These are phyloP conservation scores for Mandrillus leucophaeus DNA, from an alignment of 2,113 vertebrate genomes.

Conservation along the genomic window DNA sequence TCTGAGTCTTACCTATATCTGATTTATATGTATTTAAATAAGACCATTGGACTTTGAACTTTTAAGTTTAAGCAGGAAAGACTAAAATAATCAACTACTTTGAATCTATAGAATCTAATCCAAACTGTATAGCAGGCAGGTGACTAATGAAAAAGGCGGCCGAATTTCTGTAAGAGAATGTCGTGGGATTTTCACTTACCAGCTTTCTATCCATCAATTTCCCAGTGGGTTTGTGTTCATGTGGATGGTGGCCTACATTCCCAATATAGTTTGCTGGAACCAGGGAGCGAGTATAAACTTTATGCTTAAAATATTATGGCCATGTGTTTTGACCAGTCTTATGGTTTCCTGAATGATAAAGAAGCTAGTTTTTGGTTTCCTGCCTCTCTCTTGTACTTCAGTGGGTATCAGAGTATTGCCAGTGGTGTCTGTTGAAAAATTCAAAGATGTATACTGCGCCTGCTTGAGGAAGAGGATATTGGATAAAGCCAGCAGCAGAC, in stretches of 20 bases:
- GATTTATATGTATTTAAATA: background rate
- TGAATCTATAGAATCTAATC: background rate
- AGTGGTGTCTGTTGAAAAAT: background rate
- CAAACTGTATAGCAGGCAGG: background rate
- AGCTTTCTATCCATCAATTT: background rate
- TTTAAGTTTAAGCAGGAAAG: background rate
- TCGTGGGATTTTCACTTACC: background rate
- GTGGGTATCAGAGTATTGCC: background rate
- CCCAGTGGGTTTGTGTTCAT: background rate
- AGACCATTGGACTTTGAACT: too few species aligned
- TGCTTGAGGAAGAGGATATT: background rate
- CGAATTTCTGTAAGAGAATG: background rate
- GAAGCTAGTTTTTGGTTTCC: background rate
- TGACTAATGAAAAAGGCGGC: background rate
- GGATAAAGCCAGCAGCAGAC: background rate
- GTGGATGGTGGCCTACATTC: too few species aligned
- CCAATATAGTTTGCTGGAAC: too few species aligned
- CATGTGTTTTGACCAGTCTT: background rate
- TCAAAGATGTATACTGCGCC: background rate
- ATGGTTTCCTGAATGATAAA: background rate
- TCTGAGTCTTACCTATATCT: background rate
- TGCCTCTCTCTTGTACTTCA: background rate
- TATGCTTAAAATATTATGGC: background rate
- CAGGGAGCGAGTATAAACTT: too few species aligned
- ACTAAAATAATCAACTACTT: background rate